Conservation (phyloP, 1,140 invertebrate genomes). For the Dryas iulia region DNA sequence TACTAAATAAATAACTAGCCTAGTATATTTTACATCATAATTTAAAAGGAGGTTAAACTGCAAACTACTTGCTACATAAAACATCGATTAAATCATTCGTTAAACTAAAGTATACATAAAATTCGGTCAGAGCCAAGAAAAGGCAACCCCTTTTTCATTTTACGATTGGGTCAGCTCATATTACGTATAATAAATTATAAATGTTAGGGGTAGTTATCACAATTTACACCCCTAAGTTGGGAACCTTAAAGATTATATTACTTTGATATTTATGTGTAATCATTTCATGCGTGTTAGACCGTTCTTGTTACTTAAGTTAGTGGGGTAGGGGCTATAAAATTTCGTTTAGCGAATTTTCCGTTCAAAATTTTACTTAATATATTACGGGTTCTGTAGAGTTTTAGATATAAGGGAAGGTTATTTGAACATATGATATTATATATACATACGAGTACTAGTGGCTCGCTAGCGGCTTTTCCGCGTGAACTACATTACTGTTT, state of each 20-base stretch:
- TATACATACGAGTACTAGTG: too few species aligned
- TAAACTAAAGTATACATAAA: neutral
- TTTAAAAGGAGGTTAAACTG: neutral
- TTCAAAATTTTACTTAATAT: neutral
- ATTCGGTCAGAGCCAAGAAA: neutral
- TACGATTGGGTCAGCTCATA: constrained; percentile 14
- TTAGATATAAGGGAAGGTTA: too few species aligned
- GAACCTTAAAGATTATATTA: neutral
- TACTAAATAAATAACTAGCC: too few species aligned
- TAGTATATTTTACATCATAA: too few species aligned
- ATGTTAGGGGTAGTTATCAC: neutral
- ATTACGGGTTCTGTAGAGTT: neutral
- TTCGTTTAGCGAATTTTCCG: constrained; percentile 16
- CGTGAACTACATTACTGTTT: too few species aligned
- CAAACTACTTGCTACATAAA: neutral
- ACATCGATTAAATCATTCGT: constrained; percentile 9
- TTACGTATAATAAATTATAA: constrained; percentile 2
- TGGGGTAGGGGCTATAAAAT: constrained; percentile 14
- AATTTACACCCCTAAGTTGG: constrained; percentile 2
- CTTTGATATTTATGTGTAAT: neutral
- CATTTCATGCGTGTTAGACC: constrained; percentile 15
- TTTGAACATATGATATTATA: too few species aligned
- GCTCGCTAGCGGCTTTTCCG: too few species aligned
- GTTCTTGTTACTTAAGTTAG: constrained; percentile 16
- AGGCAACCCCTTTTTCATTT: constrained; percentile 9